Base-by-base conservation (phyloP, 1,140 invertebrate species). In the Trypoxylus dichotomus region DNA sequence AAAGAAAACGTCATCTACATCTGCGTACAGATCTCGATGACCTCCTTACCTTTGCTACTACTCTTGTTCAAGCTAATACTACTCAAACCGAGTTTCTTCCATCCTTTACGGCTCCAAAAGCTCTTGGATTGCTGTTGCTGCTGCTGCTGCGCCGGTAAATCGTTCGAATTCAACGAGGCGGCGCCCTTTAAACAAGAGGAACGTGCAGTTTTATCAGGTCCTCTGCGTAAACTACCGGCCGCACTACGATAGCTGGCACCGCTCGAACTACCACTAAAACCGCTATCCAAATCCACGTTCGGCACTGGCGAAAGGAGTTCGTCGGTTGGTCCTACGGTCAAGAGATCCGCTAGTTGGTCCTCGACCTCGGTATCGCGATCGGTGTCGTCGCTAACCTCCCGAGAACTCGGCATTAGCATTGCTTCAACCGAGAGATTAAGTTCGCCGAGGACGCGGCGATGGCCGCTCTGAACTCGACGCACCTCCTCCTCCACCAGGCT, bases 401-500 rank as follows among this genome's bases (percentile, higher is more conserved):
- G 79, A 24, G 78, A 82, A 71, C 77, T 80, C 19, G 93, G 94
- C 93, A 95, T 95, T 74, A 95, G 86, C 94, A 96, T 95, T 60
- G 94, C 94, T 87, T 96, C 95, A 60, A 85, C 92, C 80, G 94
- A 94, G 41, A 96, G 88, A 88, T 96, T 96, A 47, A 96, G 87
- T 84, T 96, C 94, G 41, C 94, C 94, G 74, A 96, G 89, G 76
- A 96, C 94, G 82, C 93, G 89, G 81, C 92, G 91, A 87, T 96
- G 94, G 29, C 92, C 89, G 79, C 90, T 91, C 84, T 95, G 93
- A 32, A 95, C 93, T 76, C 91, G 88, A 29, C 92, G 89, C 63
- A 95, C 91, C 87, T 96, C 95, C 84, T 95, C 94, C 83, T 94
- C 93, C 10, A 94, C 90, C 19, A 93, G 88, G 79, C 90, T 92